Base-by-base conservation (phyloP, 2,113 vertebrate genomes). In the Toxostoma redivivum region DNA sequence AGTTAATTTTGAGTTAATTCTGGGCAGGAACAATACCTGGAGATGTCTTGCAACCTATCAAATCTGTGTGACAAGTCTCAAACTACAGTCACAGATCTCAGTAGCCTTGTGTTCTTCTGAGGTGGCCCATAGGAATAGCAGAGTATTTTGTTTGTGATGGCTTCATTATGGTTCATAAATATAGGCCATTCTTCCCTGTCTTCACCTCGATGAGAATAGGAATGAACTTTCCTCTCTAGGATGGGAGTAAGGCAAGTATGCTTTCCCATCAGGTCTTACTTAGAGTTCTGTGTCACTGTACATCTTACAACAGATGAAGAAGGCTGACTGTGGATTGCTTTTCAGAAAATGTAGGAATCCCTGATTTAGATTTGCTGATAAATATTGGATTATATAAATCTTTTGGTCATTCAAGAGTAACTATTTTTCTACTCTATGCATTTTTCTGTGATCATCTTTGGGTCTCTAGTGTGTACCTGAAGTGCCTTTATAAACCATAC, bases 41-140 rank as follows among this genome's bases (percentile, higher is more conserved):
- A 0, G 0, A 48, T 24, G 5, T 80, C 53, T 44, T 54, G 31
- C 28, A 87, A 24, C 6, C 21, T 22, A 30, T 22, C 6, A 57
- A 67, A 57, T 58, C n/a, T 50, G 7, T 11, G 19, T 5, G 7
- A 81, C 13, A 5, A 45, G 22, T 58, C 20, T 83, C 35, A 54
- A 28, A 40, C 78, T 50, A 5, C 0, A 4, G 14, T 30, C 62
- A 48, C 19, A 66, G 21, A 30, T 12, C 18, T 67, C 47, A 48
- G 42, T 30, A 47, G 11, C 40, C 11, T 61, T 54, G 22, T 53
- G 33, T 17, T 42, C 14, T 5, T 53, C 20, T 58, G 44, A 58
- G 7, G 19, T 54, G 28, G 21, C 13, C 13, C 11, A 24, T 2
- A 35, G 47, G 20, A 71, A 33, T 9, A 42, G 5, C 8, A 53